Percentiles rank a stretch among this genome's conserved stretches.
phyloP scores from a whole-genome alignment of 2,113 vertebrate genomes.

The Peucedramus taeniatus region DNA sequence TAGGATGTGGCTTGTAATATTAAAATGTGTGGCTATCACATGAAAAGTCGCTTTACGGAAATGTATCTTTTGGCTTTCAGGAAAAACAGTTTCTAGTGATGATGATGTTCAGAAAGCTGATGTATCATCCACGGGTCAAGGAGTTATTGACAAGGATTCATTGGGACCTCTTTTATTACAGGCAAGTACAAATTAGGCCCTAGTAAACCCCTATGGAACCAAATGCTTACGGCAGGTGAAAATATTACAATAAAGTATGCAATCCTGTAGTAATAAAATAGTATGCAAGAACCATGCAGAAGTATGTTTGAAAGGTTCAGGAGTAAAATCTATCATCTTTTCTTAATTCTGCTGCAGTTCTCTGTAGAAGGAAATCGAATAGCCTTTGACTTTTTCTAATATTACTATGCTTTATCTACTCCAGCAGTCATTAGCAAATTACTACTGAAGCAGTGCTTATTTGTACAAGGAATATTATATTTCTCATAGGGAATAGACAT shows the following conservation, averaged over 20 bases:
- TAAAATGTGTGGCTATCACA: neutral
- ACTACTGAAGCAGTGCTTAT: neutral
- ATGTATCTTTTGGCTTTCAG: conserved; percentile 67
- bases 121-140: conserved; percentile 96
- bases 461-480: neutral
- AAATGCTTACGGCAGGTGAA: neutral
- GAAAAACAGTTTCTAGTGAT: conserved; percentile 87
- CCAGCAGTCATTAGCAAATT: neutral
- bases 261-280: neutral
- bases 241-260: neutral
- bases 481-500: neutral
- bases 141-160: conserved; percentile 98
- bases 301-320: neutral
- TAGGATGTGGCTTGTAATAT: neutral
- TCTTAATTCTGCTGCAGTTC: neutral
- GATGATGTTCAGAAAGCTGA: conserved; percentile 99
- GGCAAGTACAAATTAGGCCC: conserved; percentile 72
- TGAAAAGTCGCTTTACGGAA: neutral
- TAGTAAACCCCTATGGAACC: neutral
- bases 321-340: neutral
- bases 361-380: neutral
- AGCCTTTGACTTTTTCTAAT: neutral
- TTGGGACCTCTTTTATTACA: conserved; percentile 93
- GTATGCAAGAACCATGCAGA: neutral
- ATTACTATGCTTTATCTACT: neutral